Evolutionary conservation across 2,797 vertebrate genomes (phyloP), one percentile per base, ranked within the genome.

Genomic region (Gallinago solitaria): DNA sequence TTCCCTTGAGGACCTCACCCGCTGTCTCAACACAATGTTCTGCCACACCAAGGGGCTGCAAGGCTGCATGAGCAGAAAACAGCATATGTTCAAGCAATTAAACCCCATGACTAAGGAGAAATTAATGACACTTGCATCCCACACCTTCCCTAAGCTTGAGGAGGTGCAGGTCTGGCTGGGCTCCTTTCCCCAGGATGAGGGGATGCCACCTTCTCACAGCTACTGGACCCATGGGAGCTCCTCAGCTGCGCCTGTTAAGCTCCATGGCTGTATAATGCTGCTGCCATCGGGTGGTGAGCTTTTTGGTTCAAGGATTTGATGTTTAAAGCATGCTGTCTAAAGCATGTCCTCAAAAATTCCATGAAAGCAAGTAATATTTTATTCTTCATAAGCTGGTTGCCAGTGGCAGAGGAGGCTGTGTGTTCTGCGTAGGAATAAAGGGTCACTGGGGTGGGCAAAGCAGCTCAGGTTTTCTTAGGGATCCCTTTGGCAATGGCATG

Each of bases 171-270:
- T 25, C 25, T 37, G 51, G 16, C 77, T 83, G 79, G 32, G 35
- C 30, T 90, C 23, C 45, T 84, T 88, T 69, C 20, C 47, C 17
- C 1, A 1, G 20, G 30, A 28, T 1, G 14, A 83, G n/a, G 23
- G 14, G 4, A 50, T 92, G 45, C 15, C 50, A 71, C 41, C 20
- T 68, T 80, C 33, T 47, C 1, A 0, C 0, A 2, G 27, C n/a
- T 88, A 41, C 45, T 7, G 12, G 91, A 23, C 11, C 17, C 32
- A 7, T 1, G 1, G 54, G 50, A 76, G 21, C 47, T 51, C 53
- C 79, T 70, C 0, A 0, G 23, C 45, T 33, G 12, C 2, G 0
- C 41, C 47, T 54, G 4, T 45, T 73, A 2, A 0, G 9, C 21
- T 75, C 17, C 19, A 12, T 0, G 0, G 56, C 30, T 59, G 43